These are phyloP conservation scores for Helicolenus hilgendorfi DNA, from an alignment of 2,797 vertebrate species.

Conservation along the genomic window DNA sequence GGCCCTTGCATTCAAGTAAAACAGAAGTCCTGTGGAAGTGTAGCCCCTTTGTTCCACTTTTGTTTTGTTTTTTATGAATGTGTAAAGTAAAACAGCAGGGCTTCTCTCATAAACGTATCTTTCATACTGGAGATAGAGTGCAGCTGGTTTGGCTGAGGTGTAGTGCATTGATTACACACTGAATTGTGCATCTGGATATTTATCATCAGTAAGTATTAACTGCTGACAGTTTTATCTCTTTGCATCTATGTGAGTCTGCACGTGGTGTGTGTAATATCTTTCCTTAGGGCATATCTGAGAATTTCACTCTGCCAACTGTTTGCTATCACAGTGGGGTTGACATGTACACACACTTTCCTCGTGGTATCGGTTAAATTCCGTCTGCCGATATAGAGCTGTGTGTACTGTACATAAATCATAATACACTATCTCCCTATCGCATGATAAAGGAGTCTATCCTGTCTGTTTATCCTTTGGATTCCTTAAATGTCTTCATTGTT, in stretches of 20 bases:
- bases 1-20: constrained; percentile 59
- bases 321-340: constrained; percentile 61
- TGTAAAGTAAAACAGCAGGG: constrained; percentile 23
- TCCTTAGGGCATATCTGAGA: constrained; percentile 10
- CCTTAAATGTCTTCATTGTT: constrained; percentile 67
- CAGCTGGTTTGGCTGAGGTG: constrained; percentile 23
- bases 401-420: constrained; percentile 55
- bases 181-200: constrained; percentile 38
- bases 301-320: constrained; percentile 15
- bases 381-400: constrained; percentile 52
- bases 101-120: constrained; percentile 41
- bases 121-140: constrained; percentile 18
- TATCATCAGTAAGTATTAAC: constrained; percentile 67
- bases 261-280: background rate
- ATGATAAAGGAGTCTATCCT: constrained; percentile 24
- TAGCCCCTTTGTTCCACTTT: constrained; percentile 75
- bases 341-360: constrained; percentile 68
- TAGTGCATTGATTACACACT: constrained; percentile 34
- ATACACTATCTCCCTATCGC: constrained; percentile 27
- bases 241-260: background rate
- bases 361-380: constrained; percentile 23
- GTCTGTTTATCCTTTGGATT: constrained; percentile 68
- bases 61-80: constrained; percentile 43
- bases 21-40: constrained; percentile 68
- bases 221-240: constrained; percentile 18